Evolutionary conservation across 1,140 invertebrate genomes (phyloP).

Genomic region (Aradophagus sp.): DNA sequence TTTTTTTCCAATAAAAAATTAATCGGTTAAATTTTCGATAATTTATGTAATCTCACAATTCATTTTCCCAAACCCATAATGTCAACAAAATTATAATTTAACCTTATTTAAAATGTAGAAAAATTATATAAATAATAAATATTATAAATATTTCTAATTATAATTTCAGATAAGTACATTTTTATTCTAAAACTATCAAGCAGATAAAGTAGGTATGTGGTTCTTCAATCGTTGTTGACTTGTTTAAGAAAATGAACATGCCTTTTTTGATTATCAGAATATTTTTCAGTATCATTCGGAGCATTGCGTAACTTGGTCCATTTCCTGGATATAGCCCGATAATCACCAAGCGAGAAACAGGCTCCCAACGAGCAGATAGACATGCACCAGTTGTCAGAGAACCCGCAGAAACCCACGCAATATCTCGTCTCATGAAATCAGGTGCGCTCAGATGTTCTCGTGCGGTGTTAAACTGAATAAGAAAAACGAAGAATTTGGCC

Average conservation of each 20-base stretch:
- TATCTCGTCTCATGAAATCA: slow-evolving; percentile 46
- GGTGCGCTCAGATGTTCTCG: slow-evolving; percentile 54
- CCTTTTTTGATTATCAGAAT: slow-evolving; percentile 14
- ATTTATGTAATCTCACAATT: no score
- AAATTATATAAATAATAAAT: no score
- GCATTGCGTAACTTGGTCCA: slow-evolving; percentile 41
- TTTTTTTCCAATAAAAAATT: no score
- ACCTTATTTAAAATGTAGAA: no score
- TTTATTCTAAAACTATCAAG: no score
- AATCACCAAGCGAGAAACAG: slow-evolving; percentile 51
- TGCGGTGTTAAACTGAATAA: slow-evolving; percentile 19
- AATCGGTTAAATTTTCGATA: no score
- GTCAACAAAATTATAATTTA: no score
- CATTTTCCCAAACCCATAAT: no score
- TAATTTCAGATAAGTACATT: no score
- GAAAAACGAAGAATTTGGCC: slow-evolving; percentile 23
- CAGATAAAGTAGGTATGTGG: slow-evolving; percentile 38
- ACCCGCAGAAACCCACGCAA: slow-evolving; percentile 57
- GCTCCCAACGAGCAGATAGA: slow-evolving; percentile 53
- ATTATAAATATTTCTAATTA: no score
- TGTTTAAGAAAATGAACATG: slow-evolving; percentile 23
- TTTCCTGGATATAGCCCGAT: slow-evolving; percentile 56
- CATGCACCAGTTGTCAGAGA: slow-evolving; percentile 60
- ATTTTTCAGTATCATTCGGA: slow-evolving; percentile 34
- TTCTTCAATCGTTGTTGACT: slow-evolving; percentile 2